A percentile compares a stretch with the other conserved stretches of the same genome.
These are phyloP conservation scores for Pseudococcus longispinus DNA, from an alignment of 2,888 invertebrate genomes.

Conservation along the genomic window DNA sequence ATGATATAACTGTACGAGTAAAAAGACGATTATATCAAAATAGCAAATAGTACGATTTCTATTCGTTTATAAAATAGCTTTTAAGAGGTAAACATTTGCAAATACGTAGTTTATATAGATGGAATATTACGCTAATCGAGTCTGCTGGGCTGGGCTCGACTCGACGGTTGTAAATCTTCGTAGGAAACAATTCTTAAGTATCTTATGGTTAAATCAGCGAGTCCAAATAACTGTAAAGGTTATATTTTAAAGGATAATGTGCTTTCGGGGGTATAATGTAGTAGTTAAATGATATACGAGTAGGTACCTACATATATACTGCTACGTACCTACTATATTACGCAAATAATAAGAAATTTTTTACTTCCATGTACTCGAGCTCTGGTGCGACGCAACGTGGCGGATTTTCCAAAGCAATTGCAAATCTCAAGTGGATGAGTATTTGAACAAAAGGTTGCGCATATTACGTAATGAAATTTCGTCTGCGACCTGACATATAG, in stretches of 20 bases:
- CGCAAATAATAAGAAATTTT: background rate
- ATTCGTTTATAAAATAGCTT: background rate
- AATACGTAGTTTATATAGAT: background rate
- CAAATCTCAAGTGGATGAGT: constrained; percentile 16
- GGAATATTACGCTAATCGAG: constrained; percentile 3
- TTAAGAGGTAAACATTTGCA: constrained; percentile 18
- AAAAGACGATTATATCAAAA: constrained; percentile 22
- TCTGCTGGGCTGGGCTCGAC: background rate
- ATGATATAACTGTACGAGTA: constrained; percentile 17
- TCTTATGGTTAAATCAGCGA: constrained; percentile 18
- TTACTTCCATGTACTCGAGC: background rate
- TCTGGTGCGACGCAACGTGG: background rate
- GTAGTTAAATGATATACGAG: background rate
- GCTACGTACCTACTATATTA: background rate
- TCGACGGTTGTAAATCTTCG: constrained; percentile 9
- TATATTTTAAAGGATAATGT: constrained; percentile 14
- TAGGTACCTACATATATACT: background rate
- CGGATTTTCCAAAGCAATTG: background rate
- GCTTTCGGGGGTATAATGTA: background rate
- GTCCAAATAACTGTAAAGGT: constrained; percentile 1
- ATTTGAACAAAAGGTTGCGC: constrained; percentile 11
- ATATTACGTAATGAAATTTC: constrained; percentile 26
- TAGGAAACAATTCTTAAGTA: background rate
- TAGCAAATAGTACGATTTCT: background rate
- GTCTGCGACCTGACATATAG: background rate